These are phyloP conservation scores for Iphiclides podalirius DNA, from an alignment of 2,888 invertebrate species.

Conservation along the genomic window DNA sequence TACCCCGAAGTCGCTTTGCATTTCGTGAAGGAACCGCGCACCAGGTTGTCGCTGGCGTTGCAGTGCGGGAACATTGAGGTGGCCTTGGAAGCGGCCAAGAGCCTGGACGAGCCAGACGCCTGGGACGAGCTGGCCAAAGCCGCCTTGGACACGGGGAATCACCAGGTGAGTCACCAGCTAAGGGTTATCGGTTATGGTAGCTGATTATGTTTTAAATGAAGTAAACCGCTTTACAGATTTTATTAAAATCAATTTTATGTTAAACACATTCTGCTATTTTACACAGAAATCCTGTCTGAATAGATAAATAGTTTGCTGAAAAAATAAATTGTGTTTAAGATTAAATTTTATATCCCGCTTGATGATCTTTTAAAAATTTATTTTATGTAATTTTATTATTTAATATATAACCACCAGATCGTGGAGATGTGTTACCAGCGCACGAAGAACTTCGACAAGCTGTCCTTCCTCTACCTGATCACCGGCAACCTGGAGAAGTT, in stretches of 20 bases:
- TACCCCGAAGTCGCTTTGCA: constrained; percentile 99
- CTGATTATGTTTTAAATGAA: no score
- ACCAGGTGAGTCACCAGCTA: constrained; percentile 89
- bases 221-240: no score
- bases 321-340: no score
- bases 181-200: no score
- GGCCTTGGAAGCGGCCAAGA: constrained; percentile 97
- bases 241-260: no score
- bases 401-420: no score
- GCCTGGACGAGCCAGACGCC: constrained; percentile 94
- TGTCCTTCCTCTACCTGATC: constrained; percentile 97
- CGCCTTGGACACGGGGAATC: constrained; percentile 95
- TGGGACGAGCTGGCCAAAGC: constrained; percentile 98
- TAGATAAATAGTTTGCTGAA: no score
- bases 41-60: constrained; percentile 95
- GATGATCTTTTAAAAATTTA: no score
- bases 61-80: constrained; percentile 99
- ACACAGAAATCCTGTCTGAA: no score
- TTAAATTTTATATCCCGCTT: no score
- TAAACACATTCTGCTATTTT: no score
- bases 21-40: constrained; percentile 99
- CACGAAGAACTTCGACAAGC: constrained; percentile 99
- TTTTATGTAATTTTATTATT: no score
- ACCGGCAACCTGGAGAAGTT: constrained; percentile 99
- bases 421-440: constrained; percentile 99